phyloP scores from a whole-genome alignment of 1,140 invertebrate species.

The Neomicropteryx cornuta region DNA sequence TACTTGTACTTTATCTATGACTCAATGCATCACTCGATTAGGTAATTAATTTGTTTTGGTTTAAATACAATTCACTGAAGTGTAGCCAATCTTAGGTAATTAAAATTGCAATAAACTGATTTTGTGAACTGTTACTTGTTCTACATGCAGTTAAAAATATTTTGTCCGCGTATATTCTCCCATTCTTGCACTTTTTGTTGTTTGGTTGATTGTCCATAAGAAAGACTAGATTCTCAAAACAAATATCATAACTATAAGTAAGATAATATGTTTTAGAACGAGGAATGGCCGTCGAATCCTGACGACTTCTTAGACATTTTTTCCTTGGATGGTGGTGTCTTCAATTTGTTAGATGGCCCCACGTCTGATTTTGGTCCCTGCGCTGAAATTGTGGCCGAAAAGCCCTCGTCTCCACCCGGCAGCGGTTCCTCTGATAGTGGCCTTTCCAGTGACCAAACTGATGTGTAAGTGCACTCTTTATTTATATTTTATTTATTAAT shows the following conservation, averaged over 20 bases:
- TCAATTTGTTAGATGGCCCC: slow-evolving; percentile 31
- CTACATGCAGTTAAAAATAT: not conserved
- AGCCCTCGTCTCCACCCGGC: slow-evolving; percentile 24
- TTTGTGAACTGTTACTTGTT: not conserved
- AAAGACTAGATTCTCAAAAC: not conserved
- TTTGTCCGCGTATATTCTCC: not conserved
- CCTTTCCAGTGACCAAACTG: slow-evolving; percentile 36
- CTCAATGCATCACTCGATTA: too few relatives aligned
- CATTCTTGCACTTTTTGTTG: too few relatives aligned
- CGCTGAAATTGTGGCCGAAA: slow-evolving; percentile 20
- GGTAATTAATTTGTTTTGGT: too few relatives aligned
- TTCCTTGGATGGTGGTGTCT: slow-evolving; percentile 32
- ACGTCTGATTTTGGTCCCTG: slow-evolving; percentile 28
- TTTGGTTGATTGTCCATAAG: not conserved
- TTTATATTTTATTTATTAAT: not conserved
- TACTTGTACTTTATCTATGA: too few relatives aligned
- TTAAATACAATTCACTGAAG: too few relatives aligned
- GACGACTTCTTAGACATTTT: slow-evolving; percentile 38
- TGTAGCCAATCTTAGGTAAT: not conserved
- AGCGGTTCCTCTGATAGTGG: slow-evolving; percentile 38
- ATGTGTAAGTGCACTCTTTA: slow-evolving; percentile 29
- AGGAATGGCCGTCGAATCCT: slow-evolving; percentile 20
- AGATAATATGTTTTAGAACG: slow-evolving; percentile 26
- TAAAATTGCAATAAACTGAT: not conserved
- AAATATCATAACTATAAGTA: not conserved